These are phyloP conservation scores for Resseliella maxima DNA, from an alignment of 2,888 invertebrate genomes.

Conservation along the genomic window DNA sequence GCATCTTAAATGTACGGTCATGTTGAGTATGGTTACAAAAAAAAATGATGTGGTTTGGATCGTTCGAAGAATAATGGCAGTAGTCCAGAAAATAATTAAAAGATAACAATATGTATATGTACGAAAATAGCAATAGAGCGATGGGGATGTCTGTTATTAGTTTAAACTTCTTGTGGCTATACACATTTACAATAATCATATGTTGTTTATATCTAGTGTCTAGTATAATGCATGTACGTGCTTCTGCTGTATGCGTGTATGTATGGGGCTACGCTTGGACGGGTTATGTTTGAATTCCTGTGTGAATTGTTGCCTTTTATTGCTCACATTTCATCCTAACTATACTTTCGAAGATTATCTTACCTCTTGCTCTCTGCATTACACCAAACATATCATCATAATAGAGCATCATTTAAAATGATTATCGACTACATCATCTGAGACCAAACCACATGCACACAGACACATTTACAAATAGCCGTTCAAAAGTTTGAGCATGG, in stretches of 20 bases:
- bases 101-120: background rate
- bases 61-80: background rate
- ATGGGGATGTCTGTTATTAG: background rate
- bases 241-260: background rate
- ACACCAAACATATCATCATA: background rate
- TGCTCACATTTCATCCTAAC: constrained; percentile 31
- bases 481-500: background rate
- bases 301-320: constrained; percentile 53
- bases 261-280: background rate
- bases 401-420: constrained; percentile 46
- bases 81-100: constrained; percentile 51
- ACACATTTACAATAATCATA: constrained; percentile 48
- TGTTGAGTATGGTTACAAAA: background rate
- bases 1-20: background rate
- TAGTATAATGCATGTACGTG: background rate
- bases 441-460: background rate
- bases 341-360: background rate
- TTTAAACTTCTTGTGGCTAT: constrained; percentile 45
- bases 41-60: constrained; percentile 12
- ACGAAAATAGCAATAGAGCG: background rate
- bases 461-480: background rate
- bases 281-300: constrained; percentile 17
- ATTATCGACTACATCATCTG: constrained; percentile 31
- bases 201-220: background rate
- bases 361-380: background rate